Evolutionary conservation across 1,140 invertebrate species (phyloP), one percentile per base, ranked within the genome.

Genomic region (Penaeus indicus): DNA sequence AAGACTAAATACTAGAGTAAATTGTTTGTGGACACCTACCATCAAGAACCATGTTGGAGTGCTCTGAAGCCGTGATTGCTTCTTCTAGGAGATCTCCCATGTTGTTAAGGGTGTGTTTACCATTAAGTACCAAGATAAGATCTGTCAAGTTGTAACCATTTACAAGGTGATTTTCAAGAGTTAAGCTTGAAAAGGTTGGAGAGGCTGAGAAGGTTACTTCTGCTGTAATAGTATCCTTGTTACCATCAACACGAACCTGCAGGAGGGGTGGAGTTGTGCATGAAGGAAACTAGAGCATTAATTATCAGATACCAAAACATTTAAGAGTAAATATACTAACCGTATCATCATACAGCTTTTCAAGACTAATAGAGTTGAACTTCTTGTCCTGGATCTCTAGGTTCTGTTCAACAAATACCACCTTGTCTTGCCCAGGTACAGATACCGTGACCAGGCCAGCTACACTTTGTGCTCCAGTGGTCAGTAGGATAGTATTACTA

Each of bases 91-190:
- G 63, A 25, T 86, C 42, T 21, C 78, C 85, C 62, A 86, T 75
- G n/a, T 75, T 79, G 3, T 19, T 69, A 22, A 80, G 18, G 38
- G 80, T 62, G 85, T 86, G 78, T 32, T 67, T 67, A 22, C 77
- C 78, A 60, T 64, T 60, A 13, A 86, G 32, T n/a, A 79, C 27
- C 22, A n/a, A 11, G n/a, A 32, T 61, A 19, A 86, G 85, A 7
- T 86, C 85, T 8, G 18, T 64, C 2, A 86, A 8, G 60, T 86
- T 79, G 38, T 80, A 54, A 11, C 77, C 78, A 69, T 86, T 86
- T 1, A 86, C 69, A 1, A 86, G 78, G 13, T 86, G 32, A 22
- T 54, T 80, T 25, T 13, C 27, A 7, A 86, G 13, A 3, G 38
- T 67, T 10, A 86, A 1, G 1, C 38, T 60, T 4, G 60, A 67